Evolutionary conservation across 1,140 invertebrate species (phyloP), one percentile per base, ranked within the genome.

Genomic region (Tetramorium parvispinum): DNA sequence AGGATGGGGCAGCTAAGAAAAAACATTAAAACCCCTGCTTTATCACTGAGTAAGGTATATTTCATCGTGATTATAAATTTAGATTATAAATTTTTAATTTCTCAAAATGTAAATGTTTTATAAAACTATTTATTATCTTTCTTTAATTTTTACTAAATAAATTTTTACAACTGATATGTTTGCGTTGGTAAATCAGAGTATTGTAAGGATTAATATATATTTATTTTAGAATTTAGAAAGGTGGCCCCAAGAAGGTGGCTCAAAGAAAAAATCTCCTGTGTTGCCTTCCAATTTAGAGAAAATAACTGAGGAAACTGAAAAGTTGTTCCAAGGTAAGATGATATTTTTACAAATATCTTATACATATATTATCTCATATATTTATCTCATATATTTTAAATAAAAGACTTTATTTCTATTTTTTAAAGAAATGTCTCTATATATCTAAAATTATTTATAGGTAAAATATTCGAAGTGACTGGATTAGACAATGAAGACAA

Each of bases 11-110:
- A 8, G 61, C 24, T 61, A 93, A 95, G 81, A n/a, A 92, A 91
- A 59, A 85, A 70, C 82, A 70, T 92, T 3, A 92, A 94, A 85
- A 93, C 93, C 16, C 93, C 94, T 3, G 95, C 96, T n/a, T 97
- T 96, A n/a, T 97, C 97, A 3, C 92, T 97, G 5, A 96, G 96
- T 90, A 96, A 96, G 93, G 96, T 96, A 87, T 83, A 59, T 46
- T 83, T 21, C 3, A 21, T 76, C 40, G 3, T 37, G 46, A 87
- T 83, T 73, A 3, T 3, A 24, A 53, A 59, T 53, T 53, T 53
- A 85, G 21, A 1, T 18, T 75, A n/a, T n/a, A n/a, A n/a, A 66
- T 43, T 57, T 5, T 0, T 16, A 70, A 70, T 46, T 70, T 40
- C 10, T 37, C 1, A 55, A 6, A 21, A 53, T 37, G 6, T 55